Evolutionary conservation across 2,888 invertebrate species (phyloP), one percentile per base, ranked within the genome.

Genomic region (Lacanobia oleracea): DNA sequence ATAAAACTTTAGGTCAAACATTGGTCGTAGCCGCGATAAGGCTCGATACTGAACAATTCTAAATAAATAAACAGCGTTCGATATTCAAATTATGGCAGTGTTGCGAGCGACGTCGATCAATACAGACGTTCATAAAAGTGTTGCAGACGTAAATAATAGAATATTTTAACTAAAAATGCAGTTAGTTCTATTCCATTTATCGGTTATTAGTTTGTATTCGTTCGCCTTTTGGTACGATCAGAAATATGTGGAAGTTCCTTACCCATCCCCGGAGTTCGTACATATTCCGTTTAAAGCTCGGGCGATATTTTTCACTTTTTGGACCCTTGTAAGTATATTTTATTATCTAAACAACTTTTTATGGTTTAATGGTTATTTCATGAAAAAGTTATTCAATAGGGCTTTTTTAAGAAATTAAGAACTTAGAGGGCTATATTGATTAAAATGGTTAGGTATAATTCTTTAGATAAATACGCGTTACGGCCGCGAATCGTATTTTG

Each of bases 191-290:
- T 94, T 93, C 67, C 94, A 95, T 83, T 81, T 90, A 37, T 82
- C 86, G 0, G 92, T 91, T 1, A 82, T 89, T 2, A 67, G 83
- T 10, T 68, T 94, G 2, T 91, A 94, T 81, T 67, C 82, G 0
- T 94, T 81, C 68, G 75, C 93, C 1, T 63, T 94, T 74, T 93
- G 92, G 89, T 94, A 93, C 72, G 95, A 95, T 71, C 91, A 94
- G 70, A 85, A 72, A 14, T 93, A 92, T 79, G 85, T 95, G 67
- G 89, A 93, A 0, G 48, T 94, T 1, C 93, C 93, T 0, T 89
- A 91, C 14, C 89, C 91, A 0, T 72, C 83, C 3, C 87, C 90
- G 61, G 88, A 88, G 6, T 80, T 92, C 33, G 88, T 81, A 18
- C 68, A 79, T 12, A 85, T 94, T 67, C 93, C 93, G 0, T 82